Base-by-base conservation (phyloP, 2,113 vertebrate species). In the Spizaetus ornatus region DNA sequence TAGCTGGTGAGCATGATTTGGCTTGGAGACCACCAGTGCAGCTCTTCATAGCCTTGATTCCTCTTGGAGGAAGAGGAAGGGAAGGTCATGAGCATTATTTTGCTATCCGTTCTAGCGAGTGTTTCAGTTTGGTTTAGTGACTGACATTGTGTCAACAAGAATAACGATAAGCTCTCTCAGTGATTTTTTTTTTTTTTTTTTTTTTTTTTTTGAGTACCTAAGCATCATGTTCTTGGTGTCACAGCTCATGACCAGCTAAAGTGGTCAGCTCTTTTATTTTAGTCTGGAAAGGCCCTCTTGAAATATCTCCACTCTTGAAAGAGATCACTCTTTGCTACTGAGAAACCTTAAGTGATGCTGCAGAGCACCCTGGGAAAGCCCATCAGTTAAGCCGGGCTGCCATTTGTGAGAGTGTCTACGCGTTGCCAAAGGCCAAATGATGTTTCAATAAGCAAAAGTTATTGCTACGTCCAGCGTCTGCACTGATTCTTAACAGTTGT, bases 401-500 rank as follows among this genome's bases (percentile, higher is more conserved):
- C 5, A 0, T 90, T 77, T 40, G 13, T 78, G 32, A 74, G 93
- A 61, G 22, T 73, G 72, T 77, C 83, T 89, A 16, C 2, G 0
- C 9, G 0, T 31, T 73, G 79, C 87, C 89, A 89, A 82, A 94
- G 80, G 89, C 89, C 87, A 93, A 77, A 63, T 50, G 78, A 83
- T 4, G 5, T 94, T 89, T 93, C 86, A 89, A 17, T 91, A 80
- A 93, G 78, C 77, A 84, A 42, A 90, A 96, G 58, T 90, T 95
- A 77, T 65, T 94, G 48, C 58, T 69, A 9, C 7, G 3, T 82
- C 84, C 62, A 4, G 86, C 16, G 11, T 53, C 78, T 72, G 78
- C 36, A 25, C 69, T 82, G 78, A 58, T 80, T 32, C n/a, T 95
- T 34, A 91, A 65, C 70, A 78, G 58, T 80, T 82, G 38, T 94